phyloP scores from a whole-genome alignment of 2,797 vertebrate genomes.

The Iguana delicatissima region DNA sequence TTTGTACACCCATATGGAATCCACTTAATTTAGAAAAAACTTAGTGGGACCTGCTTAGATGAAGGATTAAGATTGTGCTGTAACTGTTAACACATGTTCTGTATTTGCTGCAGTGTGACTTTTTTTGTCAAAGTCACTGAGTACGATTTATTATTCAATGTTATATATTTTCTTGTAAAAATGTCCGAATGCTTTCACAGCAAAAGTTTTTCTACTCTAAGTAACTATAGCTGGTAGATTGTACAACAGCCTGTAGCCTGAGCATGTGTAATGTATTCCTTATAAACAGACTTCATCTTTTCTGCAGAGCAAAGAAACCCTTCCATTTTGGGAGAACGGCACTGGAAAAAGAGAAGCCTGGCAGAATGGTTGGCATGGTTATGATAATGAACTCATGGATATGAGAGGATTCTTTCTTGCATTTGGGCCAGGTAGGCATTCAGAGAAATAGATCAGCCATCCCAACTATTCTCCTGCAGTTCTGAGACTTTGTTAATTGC shows the following conservation, averaged over 20 bases:
- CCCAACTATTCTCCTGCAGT: neutral
- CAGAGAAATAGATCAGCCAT: neutral
- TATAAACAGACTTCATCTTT: neutral
- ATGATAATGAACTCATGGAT: constrained; percentile 92
- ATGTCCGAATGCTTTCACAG: neutral
- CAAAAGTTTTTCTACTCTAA: neutral
- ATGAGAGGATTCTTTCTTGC: constrained; percentile 95
- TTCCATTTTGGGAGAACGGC: constrained; percentile 92
- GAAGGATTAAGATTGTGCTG: neutral
- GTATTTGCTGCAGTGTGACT: neutral
- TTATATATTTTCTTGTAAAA: neutral
- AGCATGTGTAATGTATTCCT: neutral
- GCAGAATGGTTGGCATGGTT: constrained; percentile 97
- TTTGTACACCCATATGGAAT: neutral
- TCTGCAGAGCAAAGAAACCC: constrained; percentile 84
- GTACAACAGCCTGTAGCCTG: neutral
- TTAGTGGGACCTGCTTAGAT: neutral
- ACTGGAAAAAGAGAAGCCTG: constrained; percentile 82
- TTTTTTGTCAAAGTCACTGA: neutral
- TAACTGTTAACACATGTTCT: neutral
- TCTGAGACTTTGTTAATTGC: neutral
- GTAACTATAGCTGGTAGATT: neutral
- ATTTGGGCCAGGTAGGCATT: constrained; percentile 88
- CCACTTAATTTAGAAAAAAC: neutral
- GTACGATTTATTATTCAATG: neutral